These are phyloP conservation scores for Pipa parva DNA, from an alignment of 2,113 vertebrate genomes.

Conservation along the genomic window DNA sequence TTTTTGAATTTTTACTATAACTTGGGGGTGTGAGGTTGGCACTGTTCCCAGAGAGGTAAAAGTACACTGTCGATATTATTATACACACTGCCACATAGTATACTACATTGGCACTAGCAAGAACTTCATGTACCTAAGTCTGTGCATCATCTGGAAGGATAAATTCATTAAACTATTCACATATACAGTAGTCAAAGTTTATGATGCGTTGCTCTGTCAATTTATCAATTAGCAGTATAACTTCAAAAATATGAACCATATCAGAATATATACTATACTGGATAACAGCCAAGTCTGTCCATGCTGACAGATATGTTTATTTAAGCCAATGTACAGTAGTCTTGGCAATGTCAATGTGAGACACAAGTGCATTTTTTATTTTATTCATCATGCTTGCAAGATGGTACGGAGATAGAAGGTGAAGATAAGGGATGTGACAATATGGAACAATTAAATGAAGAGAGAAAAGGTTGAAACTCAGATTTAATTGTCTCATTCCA, in stretches of 20 bases:
- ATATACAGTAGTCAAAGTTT: too few species aligned
- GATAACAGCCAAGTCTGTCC: neutral
- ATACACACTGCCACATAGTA: too few species aligned
- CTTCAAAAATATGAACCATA: neutral
- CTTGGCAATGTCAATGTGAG: neutral
- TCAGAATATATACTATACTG: neutral
- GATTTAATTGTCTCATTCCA: neutral
- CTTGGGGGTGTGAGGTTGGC: too few species aligned
- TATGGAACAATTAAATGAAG: neutral
- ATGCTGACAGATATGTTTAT: neutral
- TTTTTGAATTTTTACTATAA: too few species aligned
- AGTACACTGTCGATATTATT: too few species aligned
- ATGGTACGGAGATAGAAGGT: neutral
- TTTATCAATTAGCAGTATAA: neutral
- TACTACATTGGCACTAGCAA: too few species aligned
- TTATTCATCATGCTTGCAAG: neutral
- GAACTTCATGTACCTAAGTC: too few species aligned
- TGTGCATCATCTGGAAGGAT: too few species aligned
- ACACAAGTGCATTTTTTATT: neutral
- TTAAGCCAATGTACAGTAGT: neutral
- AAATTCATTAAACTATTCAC: too few species aligned
- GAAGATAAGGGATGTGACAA: neutral
- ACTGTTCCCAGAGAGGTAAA: too few species aligned
- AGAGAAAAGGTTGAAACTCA: conserved; percentile 3
- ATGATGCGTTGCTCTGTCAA: too few species aligned